A percentile compares a stretch with the other conserved stretches of the same genome.
These are phyloP conservation scores for Echinarachnius parma DNA, from an alignment of 53 echinoderm and acorn worm genomes.

Conservation along the genomic window DNA sequence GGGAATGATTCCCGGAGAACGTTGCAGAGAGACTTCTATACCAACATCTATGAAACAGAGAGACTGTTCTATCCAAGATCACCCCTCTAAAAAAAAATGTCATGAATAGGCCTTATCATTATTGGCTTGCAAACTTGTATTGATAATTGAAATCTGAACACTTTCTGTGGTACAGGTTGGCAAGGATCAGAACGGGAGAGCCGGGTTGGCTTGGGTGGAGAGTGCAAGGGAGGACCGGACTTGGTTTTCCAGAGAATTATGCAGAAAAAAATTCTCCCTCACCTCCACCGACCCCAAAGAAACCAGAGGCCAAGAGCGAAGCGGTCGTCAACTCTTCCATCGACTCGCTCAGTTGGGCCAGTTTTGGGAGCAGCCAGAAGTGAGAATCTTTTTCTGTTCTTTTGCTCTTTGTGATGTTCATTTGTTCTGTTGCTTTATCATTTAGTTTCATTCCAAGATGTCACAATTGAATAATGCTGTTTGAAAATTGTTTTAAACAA, in stretches of 20 bases:
- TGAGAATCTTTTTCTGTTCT: constrained; percentile 6
- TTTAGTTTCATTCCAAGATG: too few relatives aligned
- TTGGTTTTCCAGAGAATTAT: constrained; percentile 99
- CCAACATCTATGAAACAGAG: constrained; percentile 53
- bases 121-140: not conserved
- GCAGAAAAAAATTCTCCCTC: constrained; percentile 70
- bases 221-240: constrained; percentile 77
- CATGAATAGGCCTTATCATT: too few relatives aligned
- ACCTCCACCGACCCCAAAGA: constrained; percentile 48
- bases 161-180: constrained; percentile 61
- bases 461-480: too few relatives aligned
- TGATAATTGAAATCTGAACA: not conserved
- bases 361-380: constrained; percentile 45
- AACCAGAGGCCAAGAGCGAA: constrained; percentile 15
- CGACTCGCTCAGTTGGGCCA: constrained; percentile 54
- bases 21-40: constrained; percentile 71
- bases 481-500: too few relatives aligned
- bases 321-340: not conserved
- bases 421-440: too few relatives aligned
- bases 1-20: constrained; percentile 99
- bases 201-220: constrained; percentile 97
- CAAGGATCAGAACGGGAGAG: constrained; percentile 77
- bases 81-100: too few relatives aligned
- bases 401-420: too few relatives aligned
- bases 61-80: too few relatives aligned